phyloP scores from a whole-genome alignment of 1,140 invertebrate genomes.

The Drosophila takahashii region DNA sequence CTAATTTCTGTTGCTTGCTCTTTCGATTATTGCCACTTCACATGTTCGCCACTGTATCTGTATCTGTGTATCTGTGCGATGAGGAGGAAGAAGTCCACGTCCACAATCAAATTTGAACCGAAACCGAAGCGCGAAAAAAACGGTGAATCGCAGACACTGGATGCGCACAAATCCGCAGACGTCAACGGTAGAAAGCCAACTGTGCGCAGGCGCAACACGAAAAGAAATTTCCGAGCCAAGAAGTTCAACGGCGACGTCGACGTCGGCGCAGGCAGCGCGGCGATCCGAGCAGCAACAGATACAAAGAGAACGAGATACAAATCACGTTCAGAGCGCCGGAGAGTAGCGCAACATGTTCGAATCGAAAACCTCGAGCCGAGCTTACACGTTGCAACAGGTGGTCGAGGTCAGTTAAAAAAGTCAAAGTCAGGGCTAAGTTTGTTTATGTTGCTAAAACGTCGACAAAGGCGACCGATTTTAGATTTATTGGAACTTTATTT shows the following conservation, averaged over 20 bases:
- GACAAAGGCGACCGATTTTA: neutral
- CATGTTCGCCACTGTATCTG: slow-evolving; percentile 27
- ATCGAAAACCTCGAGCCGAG: neutral
- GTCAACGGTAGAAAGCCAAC: slow-evolving; percentile 84
- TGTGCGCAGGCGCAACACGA: slow-evolving; percentile 83
- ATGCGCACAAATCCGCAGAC: slow-evolving; percentile 83
- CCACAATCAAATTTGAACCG: slow-evolving; percentile 63
- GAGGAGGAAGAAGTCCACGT: slow-evolving; percentile 66
- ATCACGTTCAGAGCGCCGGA: slow-evolving; percentile 44
- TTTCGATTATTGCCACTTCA: slow-evolving; percentile 66
- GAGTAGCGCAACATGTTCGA: slow-evolving; percentile 35
- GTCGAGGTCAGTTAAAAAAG: slow-evolving; percentile 80
- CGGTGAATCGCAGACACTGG: slow-evolving; percentile 43
- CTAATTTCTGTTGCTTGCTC: slow-evolving; percentile 73
- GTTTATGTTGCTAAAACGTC: slow-evolving; percentile 46
- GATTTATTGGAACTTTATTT: neutral
- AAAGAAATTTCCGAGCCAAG: slow-evolving; percentile 80
- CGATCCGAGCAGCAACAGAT: slow-evolving; percentile 18
- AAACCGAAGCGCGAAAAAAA: slow-evolving; percentile 65
- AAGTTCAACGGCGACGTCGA: slow-evolving; percentile 43
- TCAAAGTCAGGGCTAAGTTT: slow-evolving; percentile 84
- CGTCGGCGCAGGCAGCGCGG: slow-evolving; percentile 33
- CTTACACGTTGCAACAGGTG: slow-evolving; percentile 68
- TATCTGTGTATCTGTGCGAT: slow-evolving; percentile 12
- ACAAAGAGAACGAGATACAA: slow-evolving; percentile 43